These are phyloP conservation scores for Scatophagus argus DNA, from an alignment of 2,113 vertebrate genomes.

Conservation along the genomic window DNA sequence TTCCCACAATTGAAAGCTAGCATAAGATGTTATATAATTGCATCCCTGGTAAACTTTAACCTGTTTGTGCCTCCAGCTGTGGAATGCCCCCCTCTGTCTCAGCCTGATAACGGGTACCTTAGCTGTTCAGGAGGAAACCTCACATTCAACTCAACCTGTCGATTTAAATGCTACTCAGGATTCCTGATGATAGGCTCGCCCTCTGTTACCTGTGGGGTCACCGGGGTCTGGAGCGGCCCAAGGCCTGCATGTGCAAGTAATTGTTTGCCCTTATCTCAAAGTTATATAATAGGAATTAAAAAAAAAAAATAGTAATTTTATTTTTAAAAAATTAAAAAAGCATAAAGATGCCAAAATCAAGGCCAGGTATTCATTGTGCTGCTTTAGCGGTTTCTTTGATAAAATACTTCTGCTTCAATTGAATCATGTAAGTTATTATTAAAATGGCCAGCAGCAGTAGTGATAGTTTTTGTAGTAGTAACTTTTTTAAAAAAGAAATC, in stretches of 20 bases:
- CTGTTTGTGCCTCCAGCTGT: constrained; percentile 44
- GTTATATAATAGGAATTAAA: too few species aligned
- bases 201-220: constrained; percentile 46
- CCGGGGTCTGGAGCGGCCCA: constrained; percentile 66
- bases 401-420: neutral
- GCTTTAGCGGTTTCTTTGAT: neutral
- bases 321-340: neutral
- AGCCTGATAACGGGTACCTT: constrained; percentile 46
- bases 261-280: neutral
- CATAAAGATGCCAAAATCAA: neutral
- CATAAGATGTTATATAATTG: constrained; percentile 4
- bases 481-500: neutral
- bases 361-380: neutral
- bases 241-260: constrained; percentile 74
- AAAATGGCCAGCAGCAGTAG: neutral
- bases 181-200: constrained; percentile 50
- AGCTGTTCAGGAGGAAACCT: constrained; percentile 50
- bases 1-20: neutral
- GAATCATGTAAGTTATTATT: neutral
- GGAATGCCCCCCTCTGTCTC: constrained; percentile 51
- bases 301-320: too few species aligned
- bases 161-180: constrained; percentile 59
- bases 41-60: neutral
- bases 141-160: constrained; percentile 68
- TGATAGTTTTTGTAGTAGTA: neutral